phyloP scores from a whole-genome alignment of 2,797 vertebrate species.

The Leptatherina wallacei region DNA sequence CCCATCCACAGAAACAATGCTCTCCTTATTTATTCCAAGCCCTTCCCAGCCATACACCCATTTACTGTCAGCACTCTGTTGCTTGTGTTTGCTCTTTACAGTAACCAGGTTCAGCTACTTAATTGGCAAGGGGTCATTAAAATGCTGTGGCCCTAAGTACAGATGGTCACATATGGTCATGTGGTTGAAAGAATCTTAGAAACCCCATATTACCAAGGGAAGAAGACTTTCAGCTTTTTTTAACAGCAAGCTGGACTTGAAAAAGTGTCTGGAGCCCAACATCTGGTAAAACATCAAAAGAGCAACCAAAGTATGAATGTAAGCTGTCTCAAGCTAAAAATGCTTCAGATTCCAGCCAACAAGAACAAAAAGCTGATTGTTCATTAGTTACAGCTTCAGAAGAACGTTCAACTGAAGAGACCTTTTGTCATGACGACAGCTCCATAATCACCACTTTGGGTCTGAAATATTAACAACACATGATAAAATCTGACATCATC shows the following conservation, averaged over 20 bases:
- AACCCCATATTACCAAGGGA: neutral
- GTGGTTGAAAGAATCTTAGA: neutral
- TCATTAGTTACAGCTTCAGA: slow-evolving; percentile 60
- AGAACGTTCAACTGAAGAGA: slow-evolving; percentile 42
- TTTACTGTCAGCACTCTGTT: slow-evolving; percentile 68
- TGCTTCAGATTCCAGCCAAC: slow-evolving; percentile 50
- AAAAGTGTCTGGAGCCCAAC: neutral
- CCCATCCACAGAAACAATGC: slow-evolving; percentile 77
- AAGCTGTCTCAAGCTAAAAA: slow-evolving; percentile 43
- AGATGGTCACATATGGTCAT: neutral
- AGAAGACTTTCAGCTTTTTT: neutral
- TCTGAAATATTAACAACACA: slow-evolving; percentile 75
- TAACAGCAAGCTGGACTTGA: neutral
- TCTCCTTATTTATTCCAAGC: slow-evolving; percentile 73
- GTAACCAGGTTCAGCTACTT: slow-evolving; percentile 51
- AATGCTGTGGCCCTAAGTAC: slow-evolving; percentile 23
- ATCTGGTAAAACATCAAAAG: slow-evolving; percentile 17
- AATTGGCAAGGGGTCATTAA: slow-evolving; percentile 46
- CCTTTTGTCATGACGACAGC: slow-evolving; percentile 76
- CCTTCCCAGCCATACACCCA: slow-evolving; percentile 66
- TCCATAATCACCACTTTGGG: slow-evolving; percentile 62
- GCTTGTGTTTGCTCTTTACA: slow-evolving; percentile 57
- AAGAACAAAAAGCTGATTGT: slow-evolving; percentile 75
- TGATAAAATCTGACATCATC: slow-evolving; percentile 78
- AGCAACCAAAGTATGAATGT: slow-evolving; percentile 16